Evolutionary conservation across 2,113 vertebrate species (phyloP).

Genomic region (Scartelaos histophorus): DNA sequence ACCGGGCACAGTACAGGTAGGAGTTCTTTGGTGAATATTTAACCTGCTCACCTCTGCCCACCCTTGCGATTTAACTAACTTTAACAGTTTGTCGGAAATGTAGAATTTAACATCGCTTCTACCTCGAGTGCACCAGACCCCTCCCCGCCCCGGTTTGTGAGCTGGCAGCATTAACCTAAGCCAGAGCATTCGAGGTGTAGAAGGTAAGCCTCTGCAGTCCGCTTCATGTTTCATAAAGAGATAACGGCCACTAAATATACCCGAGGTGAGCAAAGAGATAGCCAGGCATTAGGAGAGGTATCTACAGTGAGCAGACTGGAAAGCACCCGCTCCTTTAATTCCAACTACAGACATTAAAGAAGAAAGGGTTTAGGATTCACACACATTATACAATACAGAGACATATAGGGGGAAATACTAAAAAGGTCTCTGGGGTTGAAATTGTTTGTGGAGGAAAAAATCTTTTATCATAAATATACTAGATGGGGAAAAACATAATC

Average conservation of each 20-base stretch:
- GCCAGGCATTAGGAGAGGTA: slow-evolving; percentile 50
- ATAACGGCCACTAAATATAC: slow-evolving; percentile 61
- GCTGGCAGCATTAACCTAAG: slow-evolving; percentile 54
- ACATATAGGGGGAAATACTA: not conserved
- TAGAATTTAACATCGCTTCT: slow-evolving; percentile 34
- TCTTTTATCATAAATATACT: not conserved
- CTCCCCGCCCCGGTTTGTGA: slow-evolving; percentile 15
- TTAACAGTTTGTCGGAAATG: slow-evolving; percentile 19
- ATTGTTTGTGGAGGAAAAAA: not conserved
- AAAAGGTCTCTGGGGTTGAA: slow-evolving; percentile 4
- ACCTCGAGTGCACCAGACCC: not conserved
- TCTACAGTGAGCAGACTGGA: slow-evolving; percentile 39
- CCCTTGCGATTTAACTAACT: slow-evolving; percentile 14
- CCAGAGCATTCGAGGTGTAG: slow-evolving; percentile 53
- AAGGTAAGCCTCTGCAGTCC: slow-evolving; percentile 49
- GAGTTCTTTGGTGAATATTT: slow-evolving; percentile 26
- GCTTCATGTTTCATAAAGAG: slow-evolving; percentile 64
- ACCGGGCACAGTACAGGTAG: slow-evolving; percentile 26
- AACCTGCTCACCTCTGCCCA: slow-evolving; percentile 10
- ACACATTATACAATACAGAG: slow-evolving; percentile 28
- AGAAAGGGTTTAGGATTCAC: slow-evolving; percentile 11
- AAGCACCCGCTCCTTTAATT: slow-evolving; percentile 44
- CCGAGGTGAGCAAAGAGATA: slow-evolving; percentile 46
- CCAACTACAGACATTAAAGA: slow-evolving; percentile 29
- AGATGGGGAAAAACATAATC: not conserved